Base-by-base conservation (phyloP, 2,113 vertebrate species). In the Panthera uncia region DNA sequence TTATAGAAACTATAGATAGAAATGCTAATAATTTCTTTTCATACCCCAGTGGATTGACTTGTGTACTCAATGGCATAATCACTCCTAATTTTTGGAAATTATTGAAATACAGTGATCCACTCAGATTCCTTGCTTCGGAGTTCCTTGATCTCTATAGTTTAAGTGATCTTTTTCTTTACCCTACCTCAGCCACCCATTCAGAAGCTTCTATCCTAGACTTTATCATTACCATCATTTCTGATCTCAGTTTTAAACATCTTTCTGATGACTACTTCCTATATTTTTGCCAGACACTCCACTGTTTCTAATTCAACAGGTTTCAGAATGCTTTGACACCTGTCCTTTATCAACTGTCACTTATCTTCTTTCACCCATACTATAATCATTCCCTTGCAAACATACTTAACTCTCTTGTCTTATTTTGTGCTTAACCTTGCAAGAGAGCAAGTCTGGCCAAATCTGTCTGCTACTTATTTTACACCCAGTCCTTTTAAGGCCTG, bases 11-110 rank as follows among this genome's bases (percentile, higher is more conserved):
- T 66, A 74, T 38, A 79, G 74, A 78, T 57, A 50, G 41, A 57
- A 69, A 76, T 83, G 31, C 74, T 63, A 82, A 66, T 74, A 41
- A 69, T 95, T 95, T 87, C 74, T 91, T 96, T 91, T 84, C 45
- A 61, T 31, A 83, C 19, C 3, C 31, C 36, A 45, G 0, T 89
- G 48, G 78, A 76, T 82, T 86, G 93, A 38, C 36, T 81, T 85
- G 4, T 80, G 4, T 78, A 52, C 23, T 89, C 1, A 12, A n/a
- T 95, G 74, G 25, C 87, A 81, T 66, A 55, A 93, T 68, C 23
- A 65, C 3, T 73, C 31, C 74, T 90, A 4, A 78, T 16, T 68
- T 95, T 61, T 84, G 27, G 86, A 61, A 5, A 50, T 74, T 55
- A 69, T 25, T 84, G 87, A 61, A 38, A 48, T 71, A 63, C 18